A percentile compares a stretch with the other conserved stretches of the same genome.
These are phyloP conservation scores for Montipora sp. DNA, from an alignment of 64 coral and sea anemone species.

Conservation along the genomic window DNA sequence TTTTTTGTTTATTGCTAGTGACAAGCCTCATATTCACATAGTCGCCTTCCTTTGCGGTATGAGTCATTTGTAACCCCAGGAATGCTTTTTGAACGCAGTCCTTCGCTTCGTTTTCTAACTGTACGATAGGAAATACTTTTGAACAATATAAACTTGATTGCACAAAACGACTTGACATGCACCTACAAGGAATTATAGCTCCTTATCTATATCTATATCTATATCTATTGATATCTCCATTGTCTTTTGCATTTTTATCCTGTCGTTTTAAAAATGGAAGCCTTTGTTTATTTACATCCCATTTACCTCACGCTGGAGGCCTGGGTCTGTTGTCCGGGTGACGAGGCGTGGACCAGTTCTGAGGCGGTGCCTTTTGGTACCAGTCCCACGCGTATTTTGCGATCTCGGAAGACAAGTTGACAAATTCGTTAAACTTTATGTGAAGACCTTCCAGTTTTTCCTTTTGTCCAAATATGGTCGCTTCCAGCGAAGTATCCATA, in stretches of 20 bases:
- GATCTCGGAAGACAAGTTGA: conserved; percentile 83
- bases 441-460: conserved; percentile 69
- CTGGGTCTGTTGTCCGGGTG: conserved; percentile 68
- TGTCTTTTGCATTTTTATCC: background rate
- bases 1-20: background rate
- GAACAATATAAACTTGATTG: background rate
- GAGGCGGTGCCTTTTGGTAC: conserved; percentile 78
- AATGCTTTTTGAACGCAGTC: no score
- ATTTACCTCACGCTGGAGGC: background rate
- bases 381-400: conserved; percentile 89
- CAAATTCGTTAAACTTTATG: conserved; percentile 81
- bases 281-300: background rate
- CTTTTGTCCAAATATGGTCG: conserved; percentile 96
- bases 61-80: background rate
- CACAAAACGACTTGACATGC: background rate
- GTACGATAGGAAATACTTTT: background rate
- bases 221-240: background rate
- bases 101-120: no score
- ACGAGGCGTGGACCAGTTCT: conserved; percentile 7
- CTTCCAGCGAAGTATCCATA: conserved; percentile 84
- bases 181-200: background rate
- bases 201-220: background rate
- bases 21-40: background rate
- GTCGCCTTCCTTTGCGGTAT: background rate
- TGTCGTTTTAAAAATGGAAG: background rate